A percentile compares a stretch with the other conserved stretches of the same genome.
These are phyloP conservation scores for Progne subis DNA, from an alignment of 2,113 vertebrate genomes.

Conservation along the genomic window DNA sequence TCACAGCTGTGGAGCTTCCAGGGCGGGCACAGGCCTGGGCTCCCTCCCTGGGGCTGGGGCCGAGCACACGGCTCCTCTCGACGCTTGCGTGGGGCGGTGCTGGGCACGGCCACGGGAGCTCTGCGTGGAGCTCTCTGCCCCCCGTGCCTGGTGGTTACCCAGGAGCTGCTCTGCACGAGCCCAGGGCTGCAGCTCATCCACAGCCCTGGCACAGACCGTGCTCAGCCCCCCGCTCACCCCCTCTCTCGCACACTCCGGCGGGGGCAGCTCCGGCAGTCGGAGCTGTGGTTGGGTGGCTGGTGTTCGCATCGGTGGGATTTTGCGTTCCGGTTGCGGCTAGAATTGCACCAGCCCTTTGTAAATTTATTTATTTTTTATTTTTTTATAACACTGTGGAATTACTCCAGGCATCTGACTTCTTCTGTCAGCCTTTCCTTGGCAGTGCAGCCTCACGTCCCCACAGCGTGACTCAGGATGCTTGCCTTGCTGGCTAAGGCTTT, in stretches of 20 bases:
- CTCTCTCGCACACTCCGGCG: rapidly evolving
- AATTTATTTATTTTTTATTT: neutral
- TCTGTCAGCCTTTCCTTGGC: conserved; percentile 44
- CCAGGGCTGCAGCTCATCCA: neutral
- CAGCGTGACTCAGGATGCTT: conserved; percentile 38
- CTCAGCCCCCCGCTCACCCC: neutral
- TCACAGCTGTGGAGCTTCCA: neutral
- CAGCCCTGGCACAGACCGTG: rapidly evolving
- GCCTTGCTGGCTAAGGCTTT: conserved; percentile 29
- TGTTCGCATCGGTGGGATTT: neutral
- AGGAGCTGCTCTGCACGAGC: neutral
- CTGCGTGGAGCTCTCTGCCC: neutral
- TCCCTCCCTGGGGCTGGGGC: rapidly evolving
- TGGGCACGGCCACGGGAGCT: neutral
- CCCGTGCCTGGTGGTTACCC: rapidly evolving
- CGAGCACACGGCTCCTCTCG: neutral
- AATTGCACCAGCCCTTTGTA: neutral
- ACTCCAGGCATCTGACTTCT: conserved; percentile 27
- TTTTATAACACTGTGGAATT: neutral
- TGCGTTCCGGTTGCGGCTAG: neutral
- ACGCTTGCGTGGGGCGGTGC: rapidly evolving
- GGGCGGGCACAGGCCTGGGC: neutral
- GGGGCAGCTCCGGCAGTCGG: neutral
- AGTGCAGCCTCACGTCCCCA: conserved; percentile 2
- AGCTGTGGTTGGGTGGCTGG: neutral